phyloP scores from a whole-genome alignment of 2,888 invertebrate species.

The Enoplolaimus lenunculus region DNA sequence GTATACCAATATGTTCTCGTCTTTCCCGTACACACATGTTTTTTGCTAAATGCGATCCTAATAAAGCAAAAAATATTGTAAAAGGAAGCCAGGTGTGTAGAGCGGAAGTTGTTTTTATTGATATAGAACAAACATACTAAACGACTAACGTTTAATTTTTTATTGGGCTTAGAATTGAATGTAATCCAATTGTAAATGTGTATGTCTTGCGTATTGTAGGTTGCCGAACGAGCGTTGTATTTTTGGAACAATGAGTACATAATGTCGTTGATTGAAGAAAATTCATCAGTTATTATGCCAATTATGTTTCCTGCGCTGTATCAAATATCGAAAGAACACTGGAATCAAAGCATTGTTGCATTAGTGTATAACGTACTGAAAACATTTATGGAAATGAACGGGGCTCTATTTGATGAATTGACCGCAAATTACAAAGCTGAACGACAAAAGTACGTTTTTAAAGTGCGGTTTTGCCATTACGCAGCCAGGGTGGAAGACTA shows the following conservation, averaged over 20 bases:
- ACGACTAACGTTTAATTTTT: no score
- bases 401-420: slow-evolving; percentile 95
- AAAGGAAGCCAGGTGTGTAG: no score
- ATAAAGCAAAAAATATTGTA: no score
- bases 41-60: no score
- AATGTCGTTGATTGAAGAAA: slow-evolving; percentile 95
- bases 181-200: no score
- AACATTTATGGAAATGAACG: slow-evolving; percentile 99
- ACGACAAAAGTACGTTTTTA: slow-evolving; percentile 74
- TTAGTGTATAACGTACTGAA: slow-evolving; percentile 98
- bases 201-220: no score
- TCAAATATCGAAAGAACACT: slow-evolving; percentile 97
- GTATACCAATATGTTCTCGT: no score
- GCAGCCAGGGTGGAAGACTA: no score
- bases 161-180: no score
- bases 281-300: slow-evolving; percentile 92
- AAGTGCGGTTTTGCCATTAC: slow-evolving; percentile 16
- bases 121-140: no score
- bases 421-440: slow-evolving; percentile 97
- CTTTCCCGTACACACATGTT: no score
- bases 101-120: no score
- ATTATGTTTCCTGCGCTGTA: slow-evolving; percentile 99
- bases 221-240: slow-evolving; percentile 94
- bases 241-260: slow-evolving; percentile 99
- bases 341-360: slow-evolving; percentile 99